Evolutionary conservation across 2,797 vertebrate genomes (phyloP), one percentile per base, ranked within the genome.

Genomic region (Dallia pectoralis): DNA sequence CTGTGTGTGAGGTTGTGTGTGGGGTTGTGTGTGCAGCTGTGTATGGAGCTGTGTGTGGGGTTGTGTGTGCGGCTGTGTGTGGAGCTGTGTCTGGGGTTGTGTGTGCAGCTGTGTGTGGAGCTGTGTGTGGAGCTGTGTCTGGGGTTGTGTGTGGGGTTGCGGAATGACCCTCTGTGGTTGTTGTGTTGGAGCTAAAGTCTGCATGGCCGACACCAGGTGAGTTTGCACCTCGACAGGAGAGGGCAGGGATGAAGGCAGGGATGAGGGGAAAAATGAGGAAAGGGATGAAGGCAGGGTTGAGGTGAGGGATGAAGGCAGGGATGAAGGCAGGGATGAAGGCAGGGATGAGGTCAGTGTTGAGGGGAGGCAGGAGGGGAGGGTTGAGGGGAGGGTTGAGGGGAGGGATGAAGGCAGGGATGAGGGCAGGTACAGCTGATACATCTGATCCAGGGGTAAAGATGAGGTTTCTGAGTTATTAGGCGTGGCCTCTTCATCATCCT

Each of bases 391-490:
- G 59, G 11, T 4, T 25, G 51, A 22, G 30, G 33, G 69, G 8
- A 49, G 70, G 27, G 70, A 44, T 8, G 32, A 25, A 29, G 29
- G 30, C 27, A 6, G 48, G 79, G 53, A 8, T 7, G 75, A 9
- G 64, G 89, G 88, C 4, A 91, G 85, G 4, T 90, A 88, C 85
- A 91, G 90, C 80, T 91, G 81, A 83, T 95, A 95, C 76, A 88
- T 90, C 85, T 96, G 96, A 81, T 92, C 94, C 65, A 92, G 82
- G 2, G 83, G 81, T 29, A 79, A 69, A 11, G 74, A 63, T 1
- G 76, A 65, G 3, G 83, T 84, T 1, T 84, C 84, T 0, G 86
- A 74, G 2, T 69, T 81, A 63, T 62, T 49, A 56, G 79, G 73
- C 0, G 84, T 70, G 0, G 84, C 83, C 85, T 92, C 91, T 0